Base-by-base conservation (phyloP, 2,797 vertebrate species). In the Aldrovandia affinis region DNA sequence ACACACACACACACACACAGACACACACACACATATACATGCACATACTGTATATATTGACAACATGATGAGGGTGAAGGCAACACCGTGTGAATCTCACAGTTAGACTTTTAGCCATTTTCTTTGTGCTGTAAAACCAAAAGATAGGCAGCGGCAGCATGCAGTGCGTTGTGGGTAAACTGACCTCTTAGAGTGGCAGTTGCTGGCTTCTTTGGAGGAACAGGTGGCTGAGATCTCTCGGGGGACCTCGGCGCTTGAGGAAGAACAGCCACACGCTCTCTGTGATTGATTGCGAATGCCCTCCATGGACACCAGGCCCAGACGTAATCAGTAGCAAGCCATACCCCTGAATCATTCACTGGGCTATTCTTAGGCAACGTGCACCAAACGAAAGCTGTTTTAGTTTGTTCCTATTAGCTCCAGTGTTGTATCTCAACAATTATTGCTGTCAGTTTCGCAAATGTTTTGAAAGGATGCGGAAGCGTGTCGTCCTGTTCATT, bases 211-310 rank as follows among this genome's bases (percentile, higher is more conserved):
- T 55, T 47, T 47, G 22, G 9, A 18, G 28, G 80, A 81, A 81
- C 54, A 61, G 80, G 80, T 81, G 80, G 80, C 54, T 61, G 80
- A 42, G 33, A 57, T 81, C 33, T 61, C 80, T 44, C 36, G 15
- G 33, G 54, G 15, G 80, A 36, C 52, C 54, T 80, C 33, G 15
- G 50, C 3, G 52, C 52, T 36, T 1, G 54, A 57, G 79, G 12
- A 25, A 39, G 33, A 4, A 20, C 22, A 36, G 55, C 9, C 52
- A 15, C 20, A 14, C 39, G 10, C 8, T 77, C 54, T 81, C 52
- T 25, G 52, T 81, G 79, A 81, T 61, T 81, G 79, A 81, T 61
- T 57, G 55, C 30, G 20, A 30, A 80, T 80, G 78, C 73, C 73
- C 47, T 77, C 73, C 15, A 42, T 8, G 12, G 73, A 47, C 73